A percentile compares a stretch with the other conserved stretches of the same genome.
phyloP scores from a whole-genome alignment of 2,888 invertebrate genomes.

The Tenthredo scrophulariae region DNA sequence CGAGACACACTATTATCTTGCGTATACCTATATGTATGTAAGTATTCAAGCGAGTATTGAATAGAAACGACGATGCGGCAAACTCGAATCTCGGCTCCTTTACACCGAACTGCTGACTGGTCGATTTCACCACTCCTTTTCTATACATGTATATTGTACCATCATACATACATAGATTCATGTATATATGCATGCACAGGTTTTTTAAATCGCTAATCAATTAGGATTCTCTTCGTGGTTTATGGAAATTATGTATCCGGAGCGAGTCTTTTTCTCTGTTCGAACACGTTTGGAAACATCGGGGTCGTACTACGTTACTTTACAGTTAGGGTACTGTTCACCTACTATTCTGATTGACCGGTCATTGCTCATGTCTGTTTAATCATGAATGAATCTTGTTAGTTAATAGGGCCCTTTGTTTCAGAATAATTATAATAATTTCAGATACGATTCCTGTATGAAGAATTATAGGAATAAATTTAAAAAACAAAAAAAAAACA shows the following conservation, averaged over 20 bases:
- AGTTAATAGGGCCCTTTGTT: not conserved
- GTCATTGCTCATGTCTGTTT: conserved; percentile 16
- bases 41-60: not conserved
- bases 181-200: not conserved
- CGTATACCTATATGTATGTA: not conserved
- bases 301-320: conserved; percentile 3
- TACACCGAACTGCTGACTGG: not conserved
- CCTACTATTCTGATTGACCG: conserved; percentile 46
- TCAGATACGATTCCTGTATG: not conserved
- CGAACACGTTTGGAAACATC: conserved; percentile 1
- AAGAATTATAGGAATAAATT: not conserved
- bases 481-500: not conserved
- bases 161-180: not conserved
- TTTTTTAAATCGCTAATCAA: not conserved
- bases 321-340: conserved; percentile 42
- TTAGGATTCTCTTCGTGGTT: not conserved
- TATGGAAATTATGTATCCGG: not conserved
- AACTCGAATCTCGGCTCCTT: not conserved
- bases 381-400: conserved; percentile 23
- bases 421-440: not conserved
- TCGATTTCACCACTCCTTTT: conserved; percentile 7
- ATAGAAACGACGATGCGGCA: not conserved
- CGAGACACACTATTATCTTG: not conserved
- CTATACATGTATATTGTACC: not conserved
- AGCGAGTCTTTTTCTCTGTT: not conserved